phyloP scores from a whole-genome alignment of 2,797 vertebrate genomes.

The Manis pentadactyla region DNA sequence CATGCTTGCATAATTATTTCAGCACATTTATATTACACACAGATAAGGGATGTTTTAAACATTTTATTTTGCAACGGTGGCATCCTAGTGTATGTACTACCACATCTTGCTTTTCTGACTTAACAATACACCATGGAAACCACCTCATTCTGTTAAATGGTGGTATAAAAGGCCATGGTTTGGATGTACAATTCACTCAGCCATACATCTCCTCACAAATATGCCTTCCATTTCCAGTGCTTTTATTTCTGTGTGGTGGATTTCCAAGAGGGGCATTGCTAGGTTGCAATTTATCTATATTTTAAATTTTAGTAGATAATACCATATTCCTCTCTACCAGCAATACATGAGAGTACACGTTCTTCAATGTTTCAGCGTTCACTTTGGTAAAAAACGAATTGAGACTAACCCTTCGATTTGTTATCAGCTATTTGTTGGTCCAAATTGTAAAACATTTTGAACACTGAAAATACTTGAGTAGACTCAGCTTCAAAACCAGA shows the following conservation, averaged over 20 bases:
- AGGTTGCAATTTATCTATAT: background rate
- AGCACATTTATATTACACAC: background rate
- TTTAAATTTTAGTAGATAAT: conserved; percentile 51
- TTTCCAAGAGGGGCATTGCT: background rate
- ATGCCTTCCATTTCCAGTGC: background rate
- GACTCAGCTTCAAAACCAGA: conserved; percentile 23
- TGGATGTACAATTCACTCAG: conserved; percentile 20
- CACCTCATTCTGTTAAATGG: conserved; percentile 5
- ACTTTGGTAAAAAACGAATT: conserved; percentile 30
- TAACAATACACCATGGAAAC: conserved; percentile 52
- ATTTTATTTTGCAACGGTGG: conserved; percentile 17
- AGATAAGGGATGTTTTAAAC: background rate
- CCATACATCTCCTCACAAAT: background rate
- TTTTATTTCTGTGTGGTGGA: conserved; percentile 36
- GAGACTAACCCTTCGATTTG: background rate
- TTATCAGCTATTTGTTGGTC: conserved; percentile 10
- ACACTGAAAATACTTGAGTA: conserved; percentile 18
- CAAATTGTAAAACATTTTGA: conserved; percentile 53
- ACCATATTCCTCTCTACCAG: conserved; percentile 26
- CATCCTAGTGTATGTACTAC: background rate
- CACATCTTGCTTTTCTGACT: conserved; percentile 43
- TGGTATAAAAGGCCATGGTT: background rate
- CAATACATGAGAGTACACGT: background rate
- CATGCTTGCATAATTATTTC: background rate
- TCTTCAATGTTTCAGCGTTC: background rate